Conservation (phyloP, 1,140 invertebrate species). For the Atopsyche davidsoni region DNA sequence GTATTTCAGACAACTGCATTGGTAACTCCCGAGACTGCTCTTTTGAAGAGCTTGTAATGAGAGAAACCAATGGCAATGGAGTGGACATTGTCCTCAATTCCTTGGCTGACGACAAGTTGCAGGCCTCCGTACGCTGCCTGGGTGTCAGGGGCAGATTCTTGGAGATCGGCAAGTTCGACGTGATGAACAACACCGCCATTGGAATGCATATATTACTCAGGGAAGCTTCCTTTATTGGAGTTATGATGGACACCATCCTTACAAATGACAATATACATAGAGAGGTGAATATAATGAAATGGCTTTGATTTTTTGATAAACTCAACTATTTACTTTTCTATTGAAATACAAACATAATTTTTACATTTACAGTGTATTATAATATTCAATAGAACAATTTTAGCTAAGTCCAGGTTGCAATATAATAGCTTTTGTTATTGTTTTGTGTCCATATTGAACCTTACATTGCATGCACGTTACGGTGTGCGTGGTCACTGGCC, state of each 20-base stretch:
- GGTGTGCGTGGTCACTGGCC: too few relatives aligned
- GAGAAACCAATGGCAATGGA: constrained; percentile 54
- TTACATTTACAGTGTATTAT: not conserved
- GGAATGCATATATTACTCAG: constrained; percentile 73
- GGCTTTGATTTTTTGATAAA: not conserved
- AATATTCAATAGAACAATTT: too few relatives aligned
- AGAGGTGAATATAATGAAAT: constrained; percentile 33
- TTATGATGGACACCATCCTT: constrained; percentile 75
- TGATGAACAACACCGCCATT: constrained; percentile 57
- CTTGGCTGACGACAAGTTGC: constrained; percentile 59
- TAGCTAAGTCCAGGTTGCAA: too few relatives aligned
- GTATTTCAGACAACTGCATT: constrained; percentile 48
- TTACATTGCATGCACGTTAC: too few relatives aligned
- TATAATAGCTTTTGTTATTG: too few relatives aligned
- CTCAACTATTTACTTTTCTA: not conserved
- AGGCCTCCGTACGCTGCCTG: constrained; percentile 73
- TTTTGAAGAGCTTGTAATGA: constrained; percentile 55
- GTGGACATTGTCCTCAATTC: constrained; percentile 66
- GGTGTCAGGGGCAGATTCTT: constrained; percentile 61
- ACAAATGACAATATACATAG: too few relatives aligned
- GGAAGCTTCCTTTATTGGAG: constrained; percentile 82
- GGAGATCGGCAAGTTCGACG: constrained; percentile 74
- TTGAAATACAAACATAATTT: not conserved
- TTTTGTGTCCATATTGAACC: too few relatives aligned
- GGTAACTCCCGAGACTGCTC: constrained; percentile 57